A percentile compares a stretch with the other conserved stretches of the same genome.
Evolutionary conservation across 2,797 vertebrate species (phyloP).

Genomic region (Babyrousa celebensis): DNA sequence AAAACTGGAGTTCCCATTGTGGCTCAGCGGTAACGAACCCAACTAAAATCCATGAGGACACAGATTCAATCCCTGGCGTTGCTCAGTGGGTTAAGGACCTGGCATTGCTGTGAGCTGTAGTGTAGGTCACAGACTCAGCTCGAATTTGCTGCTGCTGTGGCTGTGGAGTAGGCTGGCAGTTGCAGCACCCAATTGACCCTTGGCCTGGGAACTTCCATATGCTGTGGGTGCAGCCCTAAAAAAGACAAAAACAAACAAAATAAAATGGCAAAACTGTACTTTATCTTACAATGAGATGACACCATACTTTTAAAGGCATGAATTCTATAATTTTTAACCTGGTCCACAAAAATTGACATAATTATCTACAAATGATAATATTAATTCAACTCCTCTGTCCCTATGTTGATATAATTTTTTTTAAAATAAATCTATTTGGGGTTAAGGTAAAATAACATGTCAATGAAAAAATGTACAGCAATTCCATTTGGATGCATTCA

Average conservation of each 20-base stretch:
- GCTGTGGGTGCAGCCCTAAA: no score
- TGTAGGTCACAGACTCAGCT: no score
- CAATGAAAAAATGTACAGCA: not conserved
- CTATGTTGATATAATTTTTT: not conserved
- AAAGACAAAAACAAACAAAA: no score
- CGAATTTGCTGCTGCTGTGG: no score
- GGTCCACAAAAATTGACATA: not conserved
- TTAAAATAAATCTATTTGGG: not conserved
- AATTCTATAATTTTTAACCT: not conserved
- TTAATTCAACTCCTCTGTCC: not conserved
- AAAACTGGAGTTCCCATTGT: not conserved
- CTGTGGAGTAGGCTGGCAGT: no score
- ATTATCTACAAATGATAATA: not conserved
- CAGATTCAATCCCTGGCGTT: no score
- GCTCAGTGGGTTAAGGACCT: no score
- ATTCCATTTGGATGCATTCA: not conserved
- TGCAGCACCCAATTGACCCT: no score
- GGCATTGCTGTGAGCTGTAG: no score
- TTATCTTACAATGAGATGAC: not conserved
- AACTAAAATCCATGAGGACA: no score
- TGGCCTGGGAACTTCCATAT: no score
- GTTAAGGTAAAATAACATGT: not conserved
- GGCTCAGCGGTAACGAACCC: no score
- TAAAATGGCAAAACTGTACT: not conserved
- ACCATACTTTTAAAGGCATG: not conserved